Evolutionary conservation across 1,140 invertebrate genomes (phyloP).

Genomic region (Diorhabda elongata): DNA sequence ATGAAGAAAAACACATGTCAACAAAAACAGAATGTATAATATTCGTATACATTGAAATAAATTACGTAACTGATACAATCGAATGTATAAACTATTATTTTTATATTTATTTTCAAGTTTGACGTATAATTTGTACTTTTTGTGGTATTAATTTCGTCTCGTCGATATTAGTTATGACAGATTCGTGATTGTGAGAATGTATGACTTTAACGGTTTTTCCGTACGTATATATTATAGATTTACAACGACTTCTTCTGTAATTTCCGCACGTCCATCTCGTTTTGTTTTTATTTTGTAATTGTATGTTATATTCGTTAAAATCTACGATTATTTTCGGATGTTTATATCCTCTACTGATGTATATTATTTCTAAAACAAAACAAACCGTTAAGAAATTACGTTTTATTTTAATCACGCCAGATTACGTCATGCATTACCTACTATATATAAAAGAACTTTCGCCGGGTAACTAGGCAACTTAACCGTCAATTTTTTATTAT

Average conservation of each 20-base stretch:
- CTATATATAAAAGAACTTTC: no score
- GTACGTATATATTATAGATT: constrained; percentile 12
- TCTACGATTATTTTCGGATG: constrained; percentile 23
- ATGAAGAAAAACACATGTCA: no score
- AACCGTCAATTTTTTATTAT: no score
- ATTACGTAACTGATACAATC: not conserved
- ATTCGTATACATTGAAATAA: no score
- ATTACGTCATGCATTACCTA: no score
- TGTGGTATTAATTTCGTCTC: constrained; percentile 4
- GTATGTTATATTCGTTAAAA: constrained; percentile 16
- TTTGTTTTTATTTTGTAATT: not conserved
- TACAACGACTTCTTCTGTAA: constrained; percentile 13
- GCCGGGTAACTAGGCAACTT: no score
- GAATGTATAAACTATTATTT: not conserved
- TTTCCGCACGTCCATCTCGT: constrained; percentile 21
- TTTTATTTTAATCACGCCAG: no score
- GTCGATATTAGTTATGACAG: not conserved
- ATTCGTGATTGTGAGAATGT: constrained; percentile 16
- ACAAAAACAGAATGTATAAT: no score
- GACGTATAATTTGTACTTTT: constrained; percentile 6
- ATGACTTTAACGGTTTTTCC: constrained; percentile 18
- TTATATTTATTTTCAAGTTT: not conserved
- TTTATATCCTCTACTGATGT: constrained; percentile 18
- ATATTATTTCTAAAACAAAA: constrained; percentile 21
- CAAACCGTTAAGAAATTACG: not conserved